Evolutionary conservation across 2,797 vertebrate species (phyloP).

Genomic region (Craterocephalus amniculus): DNA sequence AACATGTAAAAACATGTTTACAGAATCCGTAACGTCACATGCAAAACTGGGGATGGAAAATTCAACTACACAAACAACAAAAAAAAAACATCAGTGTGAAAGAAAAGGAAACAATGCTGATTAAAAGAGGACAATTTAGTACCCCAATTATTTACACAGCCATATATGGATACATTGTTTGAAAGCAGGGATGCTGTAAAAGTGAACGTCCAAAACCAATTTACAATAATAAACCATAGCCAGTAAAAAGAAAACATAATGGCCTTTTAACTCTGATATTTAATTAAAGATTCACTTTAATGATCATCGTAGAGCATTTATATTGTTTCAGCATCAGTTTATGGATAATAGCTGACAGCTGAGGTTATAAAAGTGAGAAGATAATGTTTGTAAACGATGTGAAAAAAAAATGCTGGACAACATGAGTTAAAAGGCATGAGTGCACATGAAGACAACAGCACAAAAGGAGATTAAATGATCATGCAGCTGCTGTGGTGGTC

Average conservation of each 20-base stretch:
- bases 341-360: slow-evolving; percentile 22
- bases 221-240: slow-evolving; percentile 30
- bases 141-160: background rate
- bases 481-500: background rate
- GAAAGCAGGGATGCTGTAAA: slow-evolving; percentile 14
- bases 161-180: slow-evolving; percentile 11
- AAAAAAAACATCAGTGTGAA: background rate
- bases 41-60: background rate
- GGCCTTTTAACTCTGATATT: slow-evolving; percentile 25
- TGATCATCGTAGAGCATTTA: slow-evolving; percentile 35
- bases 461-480: slow-evolving; percentile 5
- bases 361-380: slow-evolving; percentile 31
- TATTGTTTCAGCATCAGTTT: slow-evolving; percentile 27
- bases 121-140: background rate
- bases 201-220: slow-evolving; percentile 14
- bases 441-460: background rate
- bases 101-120: background rate
- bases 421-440: background rate
- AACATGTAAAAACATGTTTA: background rate
- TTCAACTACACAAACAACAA: too few species aligned
- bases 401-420: background rate
- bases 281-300: slow-evolving; percentile 53
- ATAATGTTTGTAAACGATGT: slow-evolving; percentile 25
- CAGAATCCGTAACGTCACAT: background rate
- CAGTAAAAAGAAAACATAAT: slow-evolving; percentile 1